Conservation (phyloP, 2,888 invertebrate species). For the Mamestra brassicae region DNA sequence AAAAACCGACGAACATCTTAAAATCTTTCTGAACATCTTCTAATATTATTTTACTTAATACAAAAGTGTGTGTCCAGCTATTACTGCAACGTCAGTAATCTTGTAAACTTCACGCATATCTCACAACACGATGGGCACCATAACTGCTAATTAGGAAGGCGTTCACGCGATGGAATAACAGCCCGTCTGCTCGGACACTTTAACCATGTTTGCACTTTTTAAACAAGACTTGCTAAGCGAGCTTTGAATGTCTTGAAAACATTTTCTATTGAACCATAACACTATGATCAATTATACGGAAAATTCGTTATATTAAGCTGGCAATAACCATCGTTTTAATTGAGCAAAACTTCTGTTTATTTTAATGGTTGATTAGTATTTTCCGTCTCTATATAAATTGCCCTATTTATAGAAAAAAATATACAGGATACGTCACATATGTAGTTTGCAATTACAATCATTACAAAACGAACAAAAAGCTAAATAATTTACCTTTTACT, state of each 20-base stretch:
- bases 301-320: slow-evolving; percentile 5
- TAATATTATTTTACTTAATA: slow-evolving; percentile 1
- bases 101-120: slow-evolving; percentile 31
- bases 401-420: slow-evolving; percentile 38
- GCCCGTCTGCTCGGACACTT: slow-evolving; percentile 48
- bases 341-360: not conserved
- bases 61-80: not conserved
- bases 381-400: slow-evolving; percentile 26
- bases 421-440: slow-evolving; percentile 47
- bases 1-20: not conserved
- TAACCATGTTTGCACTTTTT: slow-evolving; percentile 43
- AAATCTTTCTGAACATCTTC: not conserved
- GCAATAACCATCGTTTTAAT: slow-evolving; percentile 7
- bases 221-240: slow-evolving; percentile 23
- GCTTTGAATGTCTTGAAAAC: not conserved
- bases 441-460: slow-evolving; percentile 37
- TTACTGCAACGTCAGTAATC: slow-evolving; percentile 41
- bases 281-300: not conserved
- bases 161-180: slow-evolving; percentile 38
- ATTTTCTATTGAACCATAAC: not conserved
- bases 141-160: slow-evolving; percentile 51
- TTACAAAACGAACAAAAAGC: slow-evolving; percentile 50
- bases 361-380: not conserved
- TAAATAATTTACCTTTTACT: slow-evolving; percentile 55
- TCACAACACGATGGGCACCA: slow-evolving; percentile 3